These are phyloP conservation scores for Antennarius maculatus DNA, from an alignment of 2,797 vertebrate species.

Conservation along the genomic window DNA sequence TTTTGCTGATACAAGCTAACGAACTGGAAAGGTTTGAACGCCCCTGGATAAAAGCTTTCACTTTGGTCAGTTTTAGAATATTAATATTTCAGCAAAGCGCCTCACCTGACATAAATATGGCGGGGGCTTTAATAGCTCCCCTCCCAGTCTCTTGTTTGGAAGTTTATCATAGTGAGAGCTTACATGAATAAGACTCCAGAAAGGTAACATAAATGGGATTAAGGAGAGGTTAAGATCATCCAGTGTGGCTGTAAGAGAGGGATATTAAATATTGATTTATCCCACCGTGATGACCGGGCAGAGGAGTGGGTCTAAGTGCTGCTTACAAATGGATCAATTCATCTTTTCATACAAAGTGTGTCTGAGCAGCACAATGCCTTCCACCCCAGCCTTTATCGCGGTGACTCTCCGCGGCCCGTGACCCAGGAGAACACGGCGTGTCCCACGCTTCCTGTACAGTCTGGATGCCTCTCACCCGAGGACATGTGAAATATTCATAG, in stretches of 20 bases:
- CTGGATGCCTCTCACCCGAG: conserved; percentile 70
- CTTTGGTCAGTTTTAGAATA: conserved; percentile 86
- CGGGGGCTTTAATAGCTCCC: conserved; percentile 80
- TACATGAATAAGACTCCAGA: conserved; percentile 83
- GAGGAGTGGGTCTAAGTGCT: conserved; percentile 89
- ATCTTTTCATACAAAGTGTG: conserved; percentile 88
- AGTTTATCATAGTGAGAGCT: conserved; percentile 87
- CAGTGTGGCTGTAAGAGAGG: conserved; percentile 82
- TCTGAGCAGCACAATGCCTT: conserved; percentile 81
- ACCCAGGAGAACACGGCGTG: conserved; percentile 47
- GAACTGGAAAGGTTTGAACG: conserved; percentile 67
- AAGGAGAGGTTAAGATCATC: conserved; percentile 93
- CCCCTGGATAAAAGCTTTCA: conserved; percentile 83
- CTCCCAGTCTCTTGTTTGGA: conserved; percentile 85
- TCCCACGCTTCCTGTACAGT: conserved; percentile 49
- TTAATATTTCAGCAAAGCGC: conserved; percentile 83
- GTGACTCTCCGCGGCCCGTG: conserved; percentile 37
- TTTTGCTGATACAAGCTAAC: conserved; percentile 76
- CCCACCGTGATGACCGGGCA: conserved; percentile 83
- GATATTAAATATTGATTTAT: conserved; percentile 97
- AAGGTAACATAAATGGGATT: conserved; percentile 92
- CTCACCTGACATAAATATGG: conserved; percentile 87
- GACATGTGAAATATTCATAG: conserved; percentile 82
- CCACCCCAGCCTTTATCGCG: conserved; percentile 61
- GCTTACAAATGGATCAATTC: conserved; percentile 89